These are phyloP conservation scores for Decapterus maruadsi DNA, from an alignment of 2,797 vertebrate species.

Conservation along the genomic window DNA sequence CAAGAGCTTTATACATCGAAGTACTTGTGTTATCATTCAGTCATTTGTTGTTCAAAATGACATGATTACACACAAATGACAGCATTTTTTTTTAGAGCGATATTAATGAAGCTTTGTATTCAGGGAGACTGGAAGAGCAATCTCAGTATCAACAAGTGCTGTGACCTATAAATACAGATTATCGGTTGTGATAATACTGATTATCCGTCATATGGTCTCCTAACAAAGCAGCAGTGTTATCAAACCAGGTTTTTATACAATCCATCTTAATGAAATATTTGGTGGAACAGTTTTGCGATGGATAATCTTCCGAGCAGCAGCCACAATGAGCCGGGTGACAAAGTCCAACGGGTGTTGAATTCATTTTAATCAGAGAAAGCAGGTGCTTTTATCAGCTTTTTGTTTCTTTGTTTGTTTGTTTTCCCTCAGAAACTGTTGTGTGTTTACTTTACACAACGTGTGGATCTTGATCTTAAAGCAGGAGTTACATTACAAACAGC, in stretches of 20 bases:
- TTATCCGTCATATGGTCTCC: not conserved
- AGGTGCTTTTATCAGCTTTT: not conserved
- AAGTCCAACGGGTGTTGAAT: not conserved
- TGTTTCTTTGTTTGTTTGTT: not conserved
- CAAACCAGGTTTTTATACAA: not conserved
- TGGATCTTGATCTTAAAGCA: not conserved
- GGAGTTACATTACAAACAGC: too few relatives aligned
- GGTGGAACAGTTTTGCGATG: too few relatives aligned
- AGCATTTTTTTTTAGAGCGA: too few relatives aligned
- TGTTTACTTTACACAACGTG: not conserved
- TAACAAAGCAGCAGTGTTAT: not conserved
- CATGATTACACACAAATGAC: not conserved
- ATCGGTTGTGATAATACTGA: not conserved
- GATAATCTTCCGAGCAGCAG: too few relatives aligned
- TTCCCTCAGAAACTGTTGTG: not conserved
- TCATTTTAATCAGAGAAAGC: not conserved
- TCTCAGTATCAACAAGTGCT: not conserved
- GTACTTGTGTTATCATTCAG: not conserved
- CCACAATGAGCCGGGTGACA: not conserved
- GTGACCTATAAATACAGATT: not conserved
- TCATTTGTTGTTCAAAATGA: not conserved
- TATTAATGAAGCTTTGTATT: not conserved
- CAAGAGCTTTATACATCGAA: too few relatives aligned
- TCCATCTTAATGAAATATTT: too few relatives aligned
- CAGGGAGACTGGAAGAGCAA: not conserved